Conservation (phyloP, 2,113 vertebrate genomes). For the Mungos mungo region DNA sequence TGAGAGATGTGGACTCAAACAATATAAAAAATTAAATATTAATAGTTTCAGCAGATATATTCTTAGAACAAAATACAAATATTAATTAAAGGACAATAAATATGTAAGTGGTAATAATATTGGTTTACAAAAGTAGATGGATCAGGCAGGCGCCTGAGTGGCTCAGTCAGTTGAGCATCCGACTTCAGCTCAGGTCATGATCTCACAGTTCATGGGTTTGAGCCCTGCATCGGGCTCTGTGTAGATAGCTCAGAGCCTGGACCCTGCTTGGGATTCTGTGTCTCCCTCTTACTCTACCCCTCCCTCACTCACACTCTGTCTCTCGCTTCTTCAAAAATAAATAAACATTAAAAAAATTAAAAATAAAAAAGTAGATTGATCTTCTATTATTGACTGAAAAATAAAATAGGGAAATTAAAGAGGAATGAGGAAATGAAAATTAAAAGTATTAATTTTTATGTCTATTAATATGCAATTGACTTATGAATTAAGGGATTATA, state of each 20-base stretch:
- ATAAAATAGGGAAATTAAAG: not conserved
- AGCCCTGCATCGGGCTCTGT: too few relatives aligned
- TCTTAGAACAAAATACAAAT: not conserved
- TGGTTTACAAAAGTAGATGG: not conserved
- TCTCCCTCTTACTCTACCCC: too few relatives aligned
- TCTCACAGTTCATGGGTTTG: too few relatives aligned
- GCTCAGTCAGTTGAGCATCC: too few relatives aligned
- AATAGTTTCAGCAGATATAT: not conserved
- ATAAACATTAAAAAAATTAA: too few relatives aligned
- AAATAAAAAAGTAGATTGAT: not conserved
- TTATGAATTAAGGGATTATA: not conserved
- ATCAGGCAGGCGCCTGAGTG: too few relatives aligned
- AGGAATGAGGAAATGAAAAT: not conserved
- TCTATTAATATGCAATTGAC: not conserved
- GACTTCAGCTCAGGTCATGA: too few relatives aligned
- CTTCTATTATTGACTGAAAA: not conserved
- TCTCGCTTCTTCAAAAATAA: too few relatives aligned
- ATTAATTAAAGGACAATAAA: not conserved
- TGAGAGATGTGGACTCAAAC: not conserved
- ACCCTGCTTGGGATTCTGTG: too few relatives aligned
- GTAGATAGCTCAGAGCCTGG: too few relatives aligned
- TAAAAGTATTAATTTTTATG: not conserved
- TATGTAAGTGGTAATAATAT: not conserved
- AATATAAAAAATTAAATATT: not conserved
- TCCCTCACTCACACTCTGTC: too few relatives aligned